Percentiles rank a stretch among this genome's conserved stretches.
phyloP scores from a whole-genome alignment of 1,140 invertebrate genomes.

The Vollenhovia emeryi region DNA sequence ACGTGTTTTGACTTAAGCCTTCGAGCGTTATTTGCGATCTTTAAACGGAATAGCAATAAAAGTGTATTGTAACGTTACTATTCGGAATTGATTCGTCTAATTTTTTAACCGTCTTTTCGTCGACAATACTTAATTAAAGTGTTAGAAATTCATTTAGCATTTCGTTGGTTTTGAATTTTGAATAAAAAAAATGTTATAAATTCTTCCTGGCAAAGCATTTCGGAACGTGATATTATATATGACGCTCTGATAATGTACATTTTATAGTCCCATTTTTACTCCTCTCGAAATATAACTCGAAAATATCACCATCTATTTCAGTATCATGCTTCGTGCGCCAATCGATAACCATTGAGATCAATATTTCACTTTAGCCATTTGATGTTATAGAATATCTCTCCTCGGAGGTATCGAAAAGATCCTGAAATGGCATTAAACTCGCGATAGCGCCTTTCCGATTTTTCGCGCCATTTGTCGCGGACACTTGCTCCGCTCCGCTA shows the following conservation, averaged over 20 bases:
- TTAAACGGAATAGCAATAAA: background rate
- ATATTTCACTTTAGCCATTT: background rate
- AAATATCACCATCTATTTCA: slow-evolving; percentile 13
- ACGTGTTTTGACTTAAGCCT: background rate
- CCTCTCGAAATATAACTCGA: background rate
- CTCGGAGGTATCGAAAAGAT: slow-evolving; percentile 14
- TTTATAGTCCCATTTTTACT: background rate
- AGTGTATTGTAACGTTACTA: background rate
- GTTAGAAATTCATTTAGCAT: background rate
- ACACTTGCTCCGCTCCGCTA: slow-evolving; percentile 17
- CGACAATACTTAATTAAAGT: background rate
- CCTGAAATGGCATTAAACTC: slow-evolving; percentile 8
- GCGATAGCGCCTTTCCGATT: slow-evolving; percentile 44
- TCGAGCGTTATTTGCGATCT: background rate
- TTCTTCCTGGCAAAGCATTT: background rate
- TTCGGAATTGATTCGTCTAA: background rate
- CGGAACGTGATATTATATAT: background rate
- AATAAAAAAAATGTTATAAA: background rate
- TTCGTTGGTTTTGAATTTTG: background rate
- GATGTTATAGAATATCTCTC: background rate
- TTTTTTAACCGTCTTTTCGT: background rate
- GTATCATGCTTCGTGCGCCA: no score
- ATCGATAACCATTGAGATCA: background rate
- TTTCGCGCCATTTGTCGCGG: slow-evolving; percentile 67
- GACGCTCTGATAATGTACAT: background rate